These are phyloP conservation scores for Galagoides demidoff DNA, from an alignment of 2,797 vertebrate species.

Conservation along the genomic window DNA sequence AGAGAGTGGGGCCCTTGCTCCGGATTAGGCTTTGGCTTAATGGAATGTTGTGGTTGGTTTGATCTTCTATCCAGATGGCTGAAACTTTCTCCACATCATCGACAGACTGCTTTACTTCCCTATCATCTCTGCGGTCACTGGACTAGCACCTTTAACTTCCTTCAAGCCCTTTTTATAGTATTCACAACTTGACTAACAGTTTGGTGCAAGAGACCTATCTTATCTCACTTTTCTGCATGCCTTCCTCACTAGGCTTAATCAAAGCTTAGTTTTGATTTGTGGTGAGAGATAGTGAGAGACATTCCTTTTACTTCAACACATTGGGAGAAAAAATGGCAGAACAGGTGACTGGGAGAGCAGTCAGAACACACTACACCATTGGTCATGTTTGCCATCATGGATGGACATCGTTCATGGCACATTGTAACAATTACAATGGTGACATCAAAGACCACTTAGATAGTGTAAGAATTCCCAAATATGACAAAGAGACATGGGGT, in stretches of 20 bases:
- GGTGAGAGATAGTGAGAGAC: neutral
- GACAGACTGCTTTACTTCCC: neutral
- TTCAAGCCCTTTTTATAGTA: neutral
- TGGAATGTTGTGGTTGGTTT: neutral
- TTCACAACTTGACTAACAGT: neutral
- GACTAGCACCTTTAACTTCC: neutral
- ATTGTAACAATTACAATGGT: neutral
- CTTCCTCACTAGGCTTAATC: neutral
- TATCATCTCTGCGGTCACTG: neutral
- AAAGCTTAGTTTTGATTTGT: neutral
- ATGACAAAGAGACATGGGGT: neutral
- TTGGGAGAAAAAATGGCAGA: neutral
- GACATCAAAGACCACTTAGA: neutral
- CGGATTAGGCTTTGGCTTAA: neutral
- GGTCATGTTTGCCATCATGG: neutral
- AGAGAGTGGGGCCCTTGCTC: neutral
- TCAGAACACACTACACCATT: neutral
- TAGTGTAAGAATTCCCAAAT: neutral
- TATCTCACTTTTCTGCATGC: neutral
- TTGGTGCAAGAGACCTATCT: neutral
- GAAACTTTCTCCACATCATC: neutral
- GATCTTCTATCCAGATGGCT: neutral
- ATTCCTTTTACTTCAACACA: neutral
- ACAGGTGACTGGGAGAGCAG: neutral
- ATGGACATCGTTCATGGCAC: neutral